Percentiles rank a stretch among this genome's conserved stretches.
These are phyloP conservation scores for Zonotrichia leucophrys DNA, from an alignment of 2,113 vertebrate species.

Conservation along the genomic window DNA sequence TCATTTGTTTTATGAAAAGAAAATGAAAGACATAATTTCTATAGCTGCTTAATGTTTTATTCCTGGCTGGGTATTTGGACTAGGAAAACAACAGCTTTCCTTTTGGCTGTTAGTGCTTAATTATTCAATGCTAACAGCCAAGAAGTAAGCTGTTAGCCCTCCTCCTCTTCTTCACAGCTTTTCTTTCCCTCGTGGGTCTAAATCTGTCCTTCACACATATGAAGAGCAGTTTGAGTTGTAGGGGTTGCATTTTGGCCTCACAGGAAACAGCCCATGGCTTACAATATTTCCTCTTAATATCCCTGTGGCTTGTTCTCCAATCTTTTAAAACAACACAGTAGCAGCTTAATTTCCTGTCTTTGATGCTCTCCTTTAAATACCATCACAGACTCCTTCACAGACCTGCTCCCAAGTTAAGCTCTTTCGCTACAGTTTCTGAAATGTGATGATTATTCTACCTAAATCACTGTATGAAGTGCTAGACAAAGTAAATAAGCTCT, in stretches of 20 bases:
- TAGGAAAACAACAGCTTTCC: slow-evolving; percentile 71
- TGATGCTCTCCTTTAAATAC: not conserved
- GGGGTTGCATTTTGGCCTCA: slow-evolving; percentile 28
- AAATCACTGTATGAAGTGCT: not conserved
- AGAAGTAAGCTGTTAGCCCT: slow-evolving; percentile 70
- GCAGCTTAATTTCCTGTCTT: not conserved
- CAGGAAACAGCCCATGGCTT: slow-evolving; percentile 24
- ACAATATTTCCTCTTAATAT: not conserved
- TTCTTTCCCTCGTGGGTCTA: slow-evolving; percentile 50
- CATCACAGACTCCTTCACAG: not conserved
- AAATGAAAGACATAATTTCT: slow-evolving; percentile 39
- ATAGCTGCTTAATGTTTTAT: slow-evolving; percentile 67
- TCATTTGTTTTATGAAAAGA: slow-evolving; percentile 52
- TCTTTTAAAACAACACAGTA: not conserved
- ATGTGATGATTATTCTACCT: not conserved
- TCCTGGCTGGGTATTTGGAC: slow-evolving; percentile 67
- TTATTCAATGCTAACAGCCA: slow-evolving; percentile 68
- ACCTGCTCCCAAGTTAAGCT: not conserved
- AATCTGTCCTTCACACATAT: slow-evolving; percentile 64
- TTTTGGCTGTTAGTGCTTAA: slow-evolving; percentile 67
- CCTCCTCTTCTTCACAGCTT: slow-evolving; percentile 68
- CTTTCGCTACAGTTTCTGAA: not conserved
- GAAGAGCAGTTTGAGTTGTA: slow-evolving; percentile 40
- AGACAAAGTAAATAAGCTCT: not conserved
- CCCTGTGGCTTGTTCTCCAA: not conserved